Evolutionary conservation across 2,797 vertebrate genomes (phyloP).

Genomic region (Gymnocypris eckloni): DNA sequence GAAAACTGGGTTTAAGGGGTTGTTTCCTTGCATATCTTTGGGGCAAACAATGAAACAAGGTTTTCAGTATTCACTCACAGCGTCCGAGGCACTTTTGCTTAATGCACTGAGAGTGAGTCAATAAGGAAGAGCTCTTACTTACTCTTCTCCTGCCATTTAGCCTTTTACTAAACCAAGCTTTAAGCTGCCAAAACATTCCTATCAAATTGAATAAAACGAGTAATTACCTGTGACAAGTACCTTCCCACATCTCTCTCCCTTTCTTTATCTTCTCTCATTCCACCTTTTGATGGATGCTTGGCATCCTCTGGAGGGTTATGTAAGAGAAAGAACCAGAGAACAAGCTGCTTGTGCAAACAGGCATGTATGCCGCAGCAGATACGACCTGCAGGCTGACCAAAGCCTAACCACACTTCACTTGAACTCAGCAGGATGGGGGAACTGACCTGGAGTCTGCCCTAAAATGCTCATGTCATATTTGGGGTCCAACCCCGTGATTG

Average conservation of each 20-base stretch:
- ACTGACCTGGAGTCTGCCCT: conserved; percentile 20
- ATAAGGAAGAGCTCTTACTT: conserved; percentile 14
- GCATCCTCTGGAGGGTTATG: conserved; percentile 66
- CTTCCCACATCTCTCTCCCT: conserved; percentile 59
- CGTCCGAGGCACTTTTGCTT: conserved; percentile 24
- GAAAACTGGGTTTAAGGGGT: neutral
- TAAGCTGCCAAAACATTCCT: conserved; percentile 67
- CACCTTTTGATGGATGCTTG: conserved; percentile 63
- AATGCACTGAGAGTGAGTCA: conserved; percentile 25
- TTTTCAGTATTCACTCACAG: conserved; percentile 18
- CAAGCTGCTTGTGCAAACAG: conserved; percentile 78
- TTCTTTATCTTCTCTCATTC: conserved; percentile 44
- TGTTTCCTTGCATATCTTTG: conserved; percentile 31
- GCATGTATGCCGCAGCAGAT: conserved; percentile 63
- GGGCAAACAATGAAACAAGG: conserved; percentile 37
- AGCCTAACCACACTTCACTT: conserved; percentile 35
- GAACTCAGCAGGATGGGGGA: neutral
- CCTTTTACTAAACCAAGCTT: conserved; percentile 54
- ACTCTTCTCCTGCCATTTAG: conserved; percentile 2
- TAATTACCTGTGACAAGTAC: conserved; percentile 67
- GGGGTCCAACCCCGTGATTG: conserved; percentile 7
- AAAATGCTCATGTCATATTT: conserved; percentile 9
- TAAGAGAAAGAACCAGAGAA: conserved; percentile 74
- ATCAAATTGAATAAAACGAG: conserved; percentile 67
- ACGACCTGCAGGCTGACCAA: conserved; percentile 69